Percentiles rank a stretch among this genome's conserved stretches.
phyloP scores from a whole-genome alignment of 2,888 invertebrate species.

The Phaonia tiefii region DNA sequence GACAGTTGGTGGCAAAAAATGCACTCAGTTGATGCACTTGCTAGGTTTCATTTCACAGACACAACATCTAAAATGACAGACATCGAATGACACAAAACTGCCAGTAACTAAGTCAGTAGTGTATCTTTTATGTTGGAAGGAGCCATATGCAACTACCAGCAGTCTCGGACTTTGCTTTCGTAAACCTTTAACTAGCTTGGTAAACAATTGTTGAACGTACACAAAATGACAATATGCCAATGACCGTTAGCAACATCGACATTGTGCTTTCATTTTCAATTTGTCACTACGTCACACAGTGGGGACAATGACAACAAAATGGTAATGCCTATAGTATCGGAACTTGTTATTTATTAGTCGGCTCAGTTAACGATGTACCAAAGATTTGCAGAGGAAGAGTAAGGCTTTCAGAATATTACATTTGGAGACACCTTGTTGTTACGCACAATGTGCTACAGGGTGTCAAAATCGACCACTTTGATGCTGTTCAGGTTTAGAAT shows the following conservation, averaged over 20 bases:
- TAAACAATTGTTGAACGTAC: constrained; percentile 37
- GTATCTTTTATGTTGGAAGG: neutral
- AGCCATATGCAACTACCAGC: neutral
- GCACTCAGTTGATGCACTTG: constrained; percentile 58
- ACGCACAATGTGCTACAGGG: no score
- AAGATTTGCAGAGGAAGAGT: no score
- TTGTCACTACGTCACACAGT: neutral
- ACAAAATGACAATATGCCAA: constrained; percentile 47
- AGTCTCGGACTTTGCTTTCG: no score
- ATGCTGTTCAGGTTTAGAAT: no score
- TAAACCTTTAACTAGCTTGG: no score
- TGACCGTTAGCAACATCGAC: constrained; percentile 52
- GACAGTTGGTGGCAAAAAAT: constrained; percentile 52
- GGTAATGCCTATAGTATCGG: no score
- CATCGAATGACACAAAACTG: constrained; percentile 62
- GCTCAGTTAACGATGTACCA: no score
- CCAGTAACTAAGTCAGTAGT: constrained; percentile 76
- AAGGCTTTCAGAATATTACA: no score
- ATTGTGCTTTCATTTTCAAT: neutral
- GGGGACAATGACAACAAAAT: neutral
- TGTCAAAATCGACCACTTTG: no score
- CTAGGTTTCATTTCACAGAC: constrained; percentile 57
- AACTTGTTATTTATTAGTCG: no score
- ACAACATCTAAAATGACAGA: constrained; percentile 47
- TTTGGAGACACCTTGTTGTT: no score